Conservation (phyloP, 2,797 vertebrate genomes). For the Setipinna tenuifilis region DNA sequence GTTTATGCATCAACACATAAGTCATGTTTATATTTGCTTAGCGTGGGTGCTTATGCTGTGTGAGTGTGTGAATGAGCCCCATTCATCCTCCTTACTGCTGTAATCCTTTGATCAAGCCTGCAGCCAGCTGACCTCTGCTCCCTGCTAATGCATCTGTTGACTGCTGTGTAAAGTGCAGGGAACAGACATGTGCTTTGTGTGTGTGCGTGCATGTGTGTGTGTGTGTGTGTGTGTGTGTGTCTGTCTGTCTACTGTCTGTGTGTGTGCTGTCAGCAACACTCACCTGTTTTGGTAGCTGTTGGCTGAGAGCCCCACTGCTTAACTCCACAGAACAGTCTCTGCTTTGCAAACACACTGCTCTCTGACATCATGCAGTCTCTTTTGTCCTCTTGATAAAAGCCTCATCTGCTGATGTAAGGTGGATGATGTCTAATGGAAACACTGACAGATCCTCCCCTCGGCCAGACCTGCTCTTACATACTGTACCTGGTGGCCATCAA, state of each 20-base stretch:
- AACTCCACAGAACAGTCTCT: background rate
- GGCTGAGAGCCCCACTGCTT: background rate
- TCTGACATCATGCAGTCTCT: constrained; percentile 8
- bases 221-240: background rate
- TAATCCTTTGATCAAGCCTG: constrained; percentile 55
- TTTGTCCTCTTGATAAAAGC: background rate
- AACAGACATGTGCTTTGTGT: constrained; percentile 57
- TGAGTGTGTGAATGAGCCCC: constrained; percentile 18
- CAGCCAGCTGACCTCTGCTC: constrained; percentile 36
- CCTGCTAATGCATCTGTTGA: constrained; percentile 34
- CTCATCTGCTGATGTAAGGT: background rate
- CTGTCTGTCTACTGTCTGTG: no score
- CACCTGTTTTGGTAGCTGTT: constrained; percentile 1
- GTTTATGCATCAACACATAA: constrained; percentile 22
- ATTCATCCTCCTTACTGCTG: constrained; percentile 37
- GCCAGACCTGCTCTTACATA: background rate
- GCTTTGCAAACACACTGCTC: background rate
- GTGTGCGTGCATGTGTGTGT: background rate
- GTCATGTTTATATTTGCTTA: background rate
- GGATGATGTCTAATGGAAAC: background rate
- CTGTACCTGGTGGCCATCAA: background rate
- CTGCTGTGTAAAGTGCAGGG: constrained; percentile 31
- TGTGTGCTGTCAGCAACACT: background rate
- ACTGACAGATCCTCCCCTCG: background rate
- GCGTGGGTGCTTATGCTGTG: background rate